Evolutionary conservation across 2,888 invertebrate genomes (phyloP).

Genomic region (Nephrotoma guestfalica): DNA sequence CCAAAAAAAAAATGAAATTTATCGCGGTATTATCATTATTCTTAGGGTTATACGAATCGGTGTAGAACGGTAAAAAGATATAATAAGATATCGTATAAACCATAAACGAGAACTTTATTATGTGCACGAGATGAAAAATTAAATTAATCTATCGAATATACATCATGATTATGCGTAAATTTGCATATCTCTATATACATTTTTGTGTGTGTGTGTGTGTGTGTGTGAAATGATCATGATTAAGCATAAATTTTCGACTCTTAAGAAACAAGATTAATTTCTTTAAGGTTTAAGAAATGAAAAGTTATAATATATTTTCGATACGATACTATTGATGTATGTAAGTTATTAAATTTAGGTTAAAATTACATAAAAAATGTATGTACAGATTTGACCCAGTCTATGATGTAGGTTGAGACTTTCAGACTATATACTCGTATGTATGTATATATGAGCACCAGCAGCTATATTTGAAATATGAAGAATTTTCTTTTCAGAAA

Average conservation of each 20-base stretch:
- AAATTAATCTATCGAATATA: background rate
- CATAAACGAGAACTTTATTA: background rate
- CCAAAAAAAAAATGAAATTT: background rate
- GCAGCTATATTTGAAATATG: background rate
- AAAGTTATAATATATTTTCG: background rate
- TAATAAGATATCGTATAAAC: background rate
- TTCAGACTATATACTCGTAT: background rate
- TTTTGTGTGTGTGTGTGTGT: background rate
- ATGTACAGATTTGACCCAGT: background rate
- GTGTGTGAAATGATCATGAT: background rate
- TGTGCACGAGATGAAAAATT: background rate
- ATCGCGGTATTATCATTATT: background rate
- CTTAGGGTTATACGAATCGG: background rate
- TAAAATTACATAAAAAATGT: background rate
- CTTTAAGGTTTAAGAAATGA: background rate
- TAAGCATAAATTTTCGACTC: background rate
- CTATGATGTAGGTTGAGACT: background rate
- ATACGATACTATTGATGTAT: background rate
- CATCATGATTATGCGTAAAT: background rate
- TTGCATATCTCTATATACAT: background rate
- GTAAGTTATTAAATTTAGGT: background rate
- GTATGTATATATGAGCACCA: background rate
- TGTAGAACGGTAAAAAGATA: background rate
- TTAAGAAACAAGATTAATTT: background rate
- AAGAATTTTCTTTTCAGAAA: background rate